Base-by-base conservation (phyloP, 2,113 vertebrate genomes). In the Maccullochella peelii region DNA sequence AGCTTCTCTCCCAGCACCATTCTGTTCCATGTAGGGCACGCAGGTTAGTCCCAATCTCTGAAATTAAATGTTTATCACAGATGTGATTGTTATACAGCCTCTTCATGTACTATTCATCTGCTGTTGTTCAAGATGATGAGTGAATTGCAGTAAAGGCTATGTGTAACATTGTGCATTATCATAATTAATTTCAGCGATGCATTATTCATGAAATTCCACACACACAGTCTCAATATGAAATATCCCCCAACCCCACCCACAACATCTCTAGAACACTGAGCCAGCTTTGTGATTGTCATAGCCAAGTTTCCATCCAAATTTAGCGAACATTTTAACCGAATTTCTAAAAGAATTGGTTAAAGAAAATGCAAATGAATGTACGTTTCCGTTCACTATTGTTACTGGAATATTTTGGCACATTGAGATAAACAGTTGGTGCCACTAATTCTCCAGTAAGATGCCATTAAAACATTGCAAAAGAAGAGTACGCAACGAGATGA, bases 1-100 rank as follows among this genome's bases (percentile, higher is more conserved):
- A 98, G 95, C 94, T 97, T 98, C 93, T 95, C 98, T 92, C 99
- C 98, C 79, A 99, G 99, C 95, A 97, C 97, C 12, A 91, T 99
- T 86, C 93, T 99, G 84, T 99, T 99, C 93, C 99, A 99, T 27
- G 23, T 97, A 63, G 99, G 99, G 85, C 98, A 99, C 78, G 99
- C 98, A 95, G 97, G 98, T 99, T 89, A 95, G 97, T 92, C 62
- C 21, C 42, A 5, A 0, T 1, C 54, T 57, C 58, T 25, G 23
- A 68, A 59, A 40, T 65, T 16, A 79, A 79, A 58, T 52, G 30
- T 76, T 72, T 30, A 33, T 70, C 58, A 49, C 65, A 33, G 12
- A 75, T 16, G 6, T 20, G 21, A 21, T 67, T 66, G n/a, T 77
- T 88, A 54, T 23, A 3, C 30, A 23, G 38, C 58, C 68, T 71